Conservation (phyloP, 2,888 invertebrate genomes). For the Aphidius colemani region DNA sequence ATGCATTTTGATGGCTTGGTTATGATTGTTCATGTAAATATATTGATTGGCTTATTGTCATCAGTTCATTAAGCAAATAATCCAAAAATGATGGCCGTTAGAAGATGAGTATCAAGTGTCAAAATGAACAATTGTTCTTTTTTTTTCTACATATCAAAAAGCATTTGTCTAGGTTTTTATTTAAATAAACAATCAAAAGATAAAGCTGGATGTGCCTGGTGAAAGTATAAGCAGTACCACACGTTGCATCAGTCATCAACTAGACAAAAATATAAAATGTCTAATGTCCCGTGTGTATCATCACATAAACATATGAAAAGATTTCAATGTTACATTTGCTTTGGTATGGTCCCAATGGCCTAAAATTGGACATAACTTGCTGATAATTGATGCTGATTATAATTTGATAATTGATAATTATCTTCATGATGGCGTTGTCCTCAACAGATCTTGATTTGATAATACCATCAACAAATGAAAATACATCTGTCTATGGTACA, state of each 20-base stretch:
- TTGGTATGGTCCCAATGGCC: conserved; percentile 13
- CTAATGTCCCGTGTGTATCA: conserved; percentile 45
- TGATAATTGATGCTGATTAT: neutral
- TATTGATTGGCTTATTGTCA: no score
- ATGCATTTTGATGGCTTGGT: no score
- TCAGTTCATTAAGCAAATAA: no score
- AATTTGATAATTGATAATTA: neutral
- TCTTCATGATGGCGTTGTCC: conserved; percentile 55
- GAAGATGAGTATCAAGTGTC: no score
- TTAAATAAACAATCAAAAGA: neutral
- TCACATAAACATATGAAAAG: conserved; percentile 14
- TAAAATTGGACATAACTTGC: conserved; percentile 9
- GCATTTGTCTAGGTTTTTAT: neutral
- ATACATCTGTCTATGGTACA: conserved; percentile 38
- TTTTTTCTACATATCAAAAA: neutral
- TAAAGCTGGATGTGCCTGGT: neutral
- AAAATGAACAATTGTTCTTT: neutral
- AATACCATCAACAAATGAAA: conserved; percentile 40
- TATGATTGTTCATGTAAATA: no score
- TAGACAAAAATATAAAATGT: conserved; percentile 40
- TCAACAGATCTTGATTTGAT: conserved; percentile 48
- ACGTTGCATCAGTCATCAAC: conserved; percentile 6
- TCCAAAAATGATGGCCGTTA: no score
- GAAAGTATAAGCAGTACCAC: neutral
- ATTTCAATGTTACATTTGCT: conserved; percentile 24